A percentile compares a stretch with the other conserved stretches of the same genome.
These are phyloP conservation scores for Aurelia aurita DNA, from an alignment of 30 jellyfish, hydroid and myxozoan genomes.

Conservation along the genomic window DNA sequence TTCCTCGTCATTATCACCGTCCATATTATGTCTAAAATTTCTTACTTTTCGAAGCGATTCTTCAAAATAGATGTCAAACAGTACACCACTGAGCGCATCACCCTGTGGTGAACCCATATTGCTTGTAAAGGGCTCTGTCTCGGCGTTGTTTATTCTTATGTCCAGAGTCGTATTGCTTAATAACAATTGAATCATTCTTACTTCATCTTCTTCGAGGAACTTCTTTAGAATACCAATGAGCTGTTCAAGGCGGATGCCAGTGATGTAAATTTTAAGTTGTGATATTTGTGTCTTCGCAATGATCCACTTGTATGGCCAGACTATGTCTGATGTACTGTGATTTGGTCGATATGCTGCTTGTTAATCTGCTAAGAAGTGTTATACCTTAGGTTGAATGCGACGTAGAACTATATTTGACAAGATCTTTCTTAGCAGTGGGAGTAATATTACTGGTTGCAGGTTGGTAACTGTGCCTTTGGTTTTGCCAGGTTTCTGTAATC, in stretches of 20 bases:
- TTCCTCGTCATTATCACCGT: neutral
- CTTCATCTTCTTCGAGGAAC: constrained; percentile 44
- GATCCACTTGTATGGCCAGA: neutral
- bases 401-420: constrained; percentile 10
- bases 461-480: neutral
- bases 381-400: constrained; percentile 10
- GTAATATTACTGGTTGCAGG: constrained; percentile 10
- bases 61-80: constrained; percentile 38
- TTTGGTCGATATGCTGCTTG: constrained; percentile 6
- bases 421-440: neutral
- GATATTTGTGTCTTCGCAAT: constrained; percentile 6
- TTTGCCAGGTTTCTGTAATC: constrained; percentile 34
- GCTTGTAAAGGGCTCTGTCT: constrained; percentile 48
- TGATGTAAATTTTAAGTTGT: constrained; percentile 38
- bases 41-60: constrained; percentile 59
- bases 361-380: neutral
- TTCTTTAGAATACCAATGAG: constrained; percentile 28
- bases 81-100: constrained; percentile 58
- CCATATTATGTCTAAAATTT: constrained; percentile 9
- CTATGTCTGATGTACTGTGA: constrained; percentile 7
- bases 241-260: constrained; percentile 60
- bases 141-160: constrained; percentile 23
- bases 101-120: constrained; percentile 64
- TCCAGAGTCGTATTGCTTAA: constrained; percentile 21
- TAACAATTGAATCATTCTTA: constrained; percentile 24